phyloP scores from a whole-genome alignment of 2,888 invertebrate species.

The Drosophila crucigera region DNA sequence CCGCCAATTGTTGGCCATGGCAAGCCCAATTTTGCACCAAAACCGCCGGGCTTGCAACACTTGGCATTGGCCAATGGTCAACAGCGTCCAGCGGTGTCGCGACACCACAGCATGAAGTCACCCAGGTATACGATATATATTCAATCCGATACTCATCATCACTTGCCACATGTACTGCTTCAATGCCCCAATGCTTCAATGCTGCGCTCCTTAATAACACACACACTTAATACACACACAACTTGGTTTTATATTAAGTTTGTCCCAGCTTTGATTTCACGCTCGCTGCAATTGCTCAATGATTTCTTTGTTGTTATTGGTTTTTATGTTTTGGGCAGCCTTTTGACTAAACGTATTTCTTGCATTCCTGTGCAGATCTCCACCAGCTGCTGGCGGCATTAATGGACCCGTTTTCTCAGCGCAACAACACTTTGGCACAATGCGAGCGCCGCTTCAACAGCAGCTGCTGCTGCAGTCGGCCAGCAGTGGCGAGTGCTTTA shows the following conservation, averaged over 20 bases:
- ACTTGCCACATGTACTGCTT: conserved; percentile 26
- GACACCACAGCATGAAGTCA: conserved; percentile 94
- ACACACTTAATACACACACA: not conserved
- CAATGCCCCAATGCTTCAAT: conserved; percentile 17
- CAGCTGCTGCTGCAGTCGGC: conserved; percentile 56
- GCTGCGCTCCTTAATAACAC: conserved; percentile 6
- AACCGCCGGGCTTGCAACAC: conserved; percentile 89
- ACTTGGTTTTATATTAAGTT: conserved; percentile 1
- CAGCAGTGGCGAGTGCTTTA: conserved; percentile 75
- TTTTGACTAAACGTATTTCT: not conserved
- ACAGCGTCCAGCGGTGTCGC: conserved; percentile 87
- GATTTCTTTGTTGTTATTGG: not conserved
- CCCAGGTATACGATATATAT: conserved; percentile 87
- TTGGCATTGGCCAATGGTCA: conserved; percentile 84
- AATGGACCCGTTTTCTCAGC: conserved; percentile 82
- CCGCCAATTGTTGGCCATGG: conserved; percentile 87
- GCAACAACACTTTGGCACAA: conserved; percentile 84
- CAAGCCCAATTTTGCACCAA: conserved; percentile 94
- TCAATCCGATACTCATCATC: conserved; percentile 15
- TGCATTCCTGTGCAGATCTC: conserved; percentile 77
- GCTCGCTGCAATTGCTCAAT: not conserved
- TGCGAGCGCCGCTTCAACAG: conserved; percentile 82
- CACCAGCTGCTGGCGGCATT: conserved; percentile 82
- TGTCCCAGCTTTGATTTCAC: conserved; percentile 23
- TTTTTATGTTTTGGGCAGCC: not conserved